These are phyloP conservation scores for Selene dorsalis DNA, from an alignment of 2,797 vertebrate species.

Conservation along the genomic window DNA sequence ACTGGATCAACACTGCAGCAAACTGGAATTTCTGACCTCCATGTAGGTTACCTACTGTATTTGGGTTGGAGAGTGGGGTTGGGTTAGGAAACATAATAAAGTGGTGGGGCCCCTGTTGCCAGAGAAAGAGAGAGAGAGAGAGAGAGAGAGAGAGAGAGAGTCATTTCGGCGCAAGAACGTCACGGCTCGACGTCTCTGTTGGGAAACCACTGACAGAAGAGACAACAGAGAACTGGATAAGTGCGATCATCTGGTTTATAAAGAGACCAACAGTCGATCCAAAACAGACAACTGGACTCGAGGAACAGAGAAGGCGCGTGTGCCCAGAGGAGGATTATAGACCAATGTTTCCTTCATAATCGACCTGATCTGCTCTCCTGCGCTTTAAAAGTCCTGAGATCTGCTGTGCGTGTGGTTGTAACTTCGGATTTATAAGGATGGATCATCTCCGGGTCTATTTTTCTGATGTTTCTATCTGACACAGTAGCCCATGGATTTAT, in stretches of 20 bases:
- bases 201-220: slow-evolving; percentile 33
- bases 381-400: background rate
- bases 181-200: slow-evolving; percentile 45
- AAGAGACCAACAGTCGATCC: slow-evolving; percentile 20
- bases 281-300: slow-evolving; percentile 9
- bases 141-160: background rate
- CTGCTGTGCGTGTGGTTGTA: background rate
- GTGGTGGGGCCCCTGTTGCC: slow-evolving; percentile 25
- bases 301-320: background rate
- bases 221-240: background rate
- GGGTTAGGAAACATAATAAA: slow-evolving; percentile 44
- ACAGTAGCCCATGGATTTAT: slow-evolving; percentile 16
- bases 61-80: slow-evolving; percentile 22
- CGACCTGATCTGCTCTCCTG: background rate
- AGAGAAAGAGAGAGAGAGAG: slow-evolving; percentile 9
- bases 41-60: background rate
- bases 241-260: slow-evolving; percentile 2
- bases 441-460: background rate
- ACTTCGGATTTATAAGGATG: slow-evolving; percentile 15
- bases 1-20: background rate
- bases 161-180: slow-evolving; percentile 31
- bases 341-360: background rate
- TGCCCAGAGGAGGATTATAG: background rate
- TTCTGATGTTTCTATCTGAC: background rate
- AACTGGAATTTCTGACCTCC: background rate